phyloP scores from a whole-genome alignment of 2,113 vertebrate species.

The Forbesichthys agassizii region DNA sequence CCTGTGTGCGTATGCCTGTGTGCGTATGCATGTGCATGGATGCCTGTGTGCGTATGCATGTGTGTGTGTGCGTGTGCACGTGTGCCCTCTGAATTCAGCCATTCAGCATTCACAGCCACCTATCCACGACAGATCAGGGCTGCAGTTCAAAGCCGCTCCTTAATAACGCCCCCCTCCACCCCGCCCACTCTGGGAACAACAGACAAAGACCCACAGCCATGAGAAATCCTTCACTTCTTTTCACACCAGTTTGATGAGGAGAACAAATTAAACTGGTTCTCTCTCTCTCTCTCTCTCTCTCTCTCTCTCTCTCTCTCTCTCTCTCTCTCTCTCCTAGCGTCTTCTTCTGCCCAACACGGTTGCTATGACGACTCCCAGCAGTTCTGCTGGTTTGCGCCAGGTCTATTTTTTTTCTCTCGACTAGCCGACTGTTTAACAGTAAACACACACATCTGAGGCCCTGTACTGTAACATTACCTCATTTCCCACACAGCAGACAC shows the following conservation, averaged over 20 bases:
- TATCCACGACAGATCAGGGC: not conserved
- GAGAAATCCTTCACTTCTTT: conserved; percentile 1
- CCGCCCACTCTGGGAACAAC: not conserved
- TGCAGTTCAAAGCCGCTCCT: conserved; percentile 38
- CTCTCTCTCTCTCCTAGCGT: conserved; percentile 12
- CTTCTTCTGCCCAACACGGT: conserved; percentile 53
- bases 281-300: conserved; percentile 26
- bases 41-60: no score
- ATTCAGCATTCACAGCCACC: not conserved
- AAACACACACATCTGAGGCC: not conserved
- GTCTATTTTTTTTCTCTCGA: conserved; percentile 37
- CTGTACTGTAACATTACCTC: no score
- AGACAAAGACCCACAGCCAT: conserved; percentile 10
- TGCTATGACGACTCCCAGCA: conserved; percentile 67
- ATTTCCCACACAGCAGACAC: no score
- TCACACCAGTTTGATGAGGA: conserved; percentile 27
- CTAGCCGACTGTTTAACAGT: not conserved
- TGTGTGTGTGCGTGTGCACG: not conserved
- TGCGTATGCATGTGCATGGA: no score
- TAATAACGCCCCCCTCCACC: conserved; percentile 14
- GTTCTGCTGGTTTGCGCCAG: conserved; percentile 24
- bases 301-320: conserved; percentile 19
- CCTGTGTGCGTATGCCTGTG: no score
- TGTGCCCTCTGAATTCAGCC: not conserved
- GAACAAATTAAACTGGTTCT: conserved; percentile 46